Evolutionary conservation across 2,888 invertebrate species (phyloP), one percentile per base, ranked within the genome.

Genomic region (Erebia ligea): DNA sequence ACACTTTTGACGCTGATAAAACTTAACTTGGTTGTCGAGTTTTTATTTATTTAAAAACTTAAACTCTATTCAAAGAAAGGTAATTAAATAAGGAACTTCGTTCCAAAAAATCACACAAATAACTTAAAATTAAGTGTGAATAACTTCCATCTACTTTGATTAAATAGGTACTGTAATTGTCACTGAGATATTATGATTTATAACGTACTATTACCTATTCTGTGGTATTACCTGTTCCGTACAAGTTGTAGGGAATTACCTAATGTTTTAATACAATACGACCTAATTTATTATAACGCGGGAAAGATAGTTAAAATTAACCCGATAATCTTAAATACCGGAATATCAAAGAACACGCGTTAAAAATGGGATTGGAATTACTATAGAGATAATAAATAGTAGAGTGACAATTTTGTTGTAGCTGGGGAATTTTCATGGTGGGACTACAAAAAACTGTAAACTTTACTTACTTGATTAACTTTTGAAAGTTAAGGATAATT

Each of bases 331-430:
- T 48, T 25, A 63, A 63, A 63, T 63, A 48, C 45, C 50, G 25
- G 15, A 50, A 63, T 63, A 19, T 40, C 48, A 63, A 48, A 48
- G 19, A 48, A 63, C 63, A 63, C n/a, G 25, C 63, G 21, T 63
- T 50, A 72, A 45, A 72, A 72, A 54, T 67, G 64, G 21, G 54
- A 67, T 67, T 48, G 72, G 59, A 57, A 67, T 67, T 67, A 64
- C 58, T 67, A 25, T 66, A 72, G 45, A 50, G 70, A 64, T 58
- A 50, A 34, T 57, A 25, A 45, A 11, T 50, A 34, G 17, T 70
- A 72, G 63, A 25, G 40, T 48, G 48, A 25, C 63, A 1, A 63
- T 63, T 40, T 57, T 15, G 13, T 6, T n/a, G 15, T 50, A 50
- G 17, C 2, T 17, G n/a, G 10, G n/a, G 11, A 8, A 17, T n/a